phyloP scores from a whole-genome alignment of 1,140 invertebrate genomes.

The Vanessa tameamea region DNA sequence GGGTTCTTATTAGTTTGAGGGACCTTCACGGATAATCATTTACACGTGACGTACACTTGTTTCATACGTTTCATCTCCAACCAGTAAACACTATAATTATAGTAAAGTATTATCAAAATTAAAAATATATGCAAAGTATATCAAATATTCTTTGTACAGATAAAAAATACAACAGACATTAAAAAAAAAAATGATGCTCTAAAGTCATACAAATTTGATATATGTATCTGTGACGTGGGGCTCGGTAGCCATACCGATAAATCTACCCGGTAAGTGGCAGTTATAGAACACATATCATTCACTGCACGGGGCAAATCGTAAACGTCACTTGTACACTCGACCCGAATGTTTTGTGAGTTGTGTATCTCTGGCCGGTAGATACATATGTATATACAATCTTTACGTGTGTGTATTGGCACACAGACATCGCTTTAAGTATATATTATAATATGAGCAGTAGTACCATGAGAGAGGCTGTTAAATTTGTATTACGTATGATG shows the following conservation, averaged over 20 bases:
- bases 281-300: constrained; percentile 65
- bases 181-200: constrained; percentile 12
- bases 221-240: constrained; percentile 23
- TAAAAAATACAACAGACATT: neutral
- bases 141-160: no score
- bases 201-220: constrained; percentile 36
- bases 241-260: constrained; percentile 47
- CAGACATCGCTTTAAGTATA: no score
- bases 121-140: no score
- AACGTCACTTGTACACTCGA: constrained; percentile 51
- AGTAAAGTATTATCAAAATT: no score
- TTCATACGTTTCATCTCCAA: constrained; percentile 3
- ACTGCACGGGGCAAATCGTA: constrained; percentile 63
- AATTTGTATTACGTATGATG: no score
- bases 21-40: constrained; percentile 27
- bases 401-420: neutral
- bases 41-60: constrained; percentile 30
- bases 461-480: no score
- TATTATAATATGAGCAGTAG: no score
- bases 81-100: no score
- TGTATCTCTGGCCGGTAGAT: constrained; percentile 15
- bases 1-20: constrained; percentile 65
- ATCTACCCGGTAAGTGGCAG: constrained; percentile 68
- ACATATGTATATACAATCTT: neutral
- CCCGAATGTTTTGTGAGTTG: constrained; percentile 41